A percentile compares a stretch with the other conserved stretches of the same genome.
Evolutionary conservation across 1,140 invertebrate genomes (phyloP).

Genomic region (Samia ricini): DNA sequence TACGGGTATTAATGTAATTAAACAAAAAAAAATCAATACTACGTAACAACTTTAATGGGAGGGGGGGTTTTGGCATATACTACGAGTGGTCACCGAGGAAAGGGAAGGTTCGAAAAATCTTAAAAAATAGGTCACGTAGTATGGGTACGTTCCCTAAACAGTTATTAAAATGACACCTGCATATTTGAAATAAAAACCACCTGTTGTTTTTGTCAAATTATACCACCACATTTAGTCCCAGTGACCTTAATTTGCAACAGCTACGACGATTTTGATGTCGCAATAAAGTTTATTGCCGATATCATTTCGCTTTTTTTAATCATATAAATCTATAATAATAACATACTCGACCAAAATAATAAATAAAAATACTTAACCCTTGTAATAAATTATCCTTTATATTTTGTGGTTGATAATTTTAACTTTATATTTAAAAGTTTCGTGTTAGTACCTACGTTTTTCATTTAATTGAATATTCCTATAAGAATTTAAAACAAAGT

Average conservation of each 20-base stretch:
- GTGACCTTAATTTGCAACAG: constrained; percentile 1
- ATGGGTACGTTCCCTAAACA: no score
- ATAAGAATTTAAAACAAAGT: no score
- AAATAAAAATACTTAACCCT: neutral
- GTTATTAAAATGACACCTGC: neutral
- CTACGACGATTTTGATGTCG: neutral
- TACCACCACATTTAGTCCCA: neutral
- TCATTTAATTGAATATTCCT: no score
- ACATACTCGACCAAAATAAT: neutral
- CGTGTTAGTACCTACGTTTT: no score
- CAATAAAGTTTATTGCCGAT: neutral
- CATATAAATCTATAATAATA: neutral
- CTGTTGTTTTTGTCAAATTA: constrained; percentile 9
- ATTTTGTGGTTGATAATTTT: neutral
- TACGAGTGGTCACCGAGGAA: no score
- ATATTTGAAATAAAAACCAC: neutral
- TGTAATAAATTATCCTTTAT: neutral
- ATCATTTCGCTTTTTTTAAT: neutral
- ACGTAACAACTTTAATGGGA: no score
- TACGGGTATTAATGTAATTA: no score
- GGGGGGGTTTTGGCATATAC: no score
- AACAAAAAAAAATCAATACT: no score
- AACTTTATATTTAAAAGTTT: neutral
- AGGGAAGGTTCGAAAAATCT: no score
- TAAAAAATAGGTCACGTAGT: no score